Evolutionary conservation across 2,888 invertebrate species (phyloP).

Genomic region (Agriotes lineatus): DNA sequence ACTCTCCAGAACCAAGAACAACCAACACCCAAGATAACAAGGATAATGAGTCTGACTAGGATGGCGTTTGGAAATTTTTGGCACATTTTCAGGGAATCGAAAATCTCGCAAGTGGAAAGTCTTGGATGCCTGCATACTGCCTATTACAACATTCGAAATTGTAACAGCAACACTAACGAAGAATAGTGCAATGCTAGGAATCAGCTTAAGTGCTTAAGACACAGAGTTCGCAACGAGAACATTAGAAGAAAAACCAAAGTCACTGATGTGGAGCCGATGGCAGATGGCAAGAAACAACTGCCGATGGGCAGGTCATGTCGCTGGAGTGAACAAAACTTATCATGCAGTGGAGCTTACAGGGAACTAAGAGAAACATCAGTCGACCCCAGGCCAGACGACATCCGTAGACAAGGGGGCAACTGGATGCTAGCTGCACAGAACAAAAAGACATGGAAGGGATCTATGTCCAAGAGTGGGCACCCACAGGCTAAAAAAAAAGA

Average conservation of each 20-base stretch:
- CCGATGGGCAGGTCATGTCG: not conserved
- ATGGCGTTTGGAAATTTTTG: not conserved
- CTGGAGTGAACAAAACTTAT: not conserved
- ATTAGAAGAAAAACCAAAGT: not conserved
- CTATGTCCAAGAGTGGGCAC: not conserved
- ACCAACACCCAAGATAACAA: not conserved
- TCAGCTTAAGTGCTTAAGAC: not conserved
- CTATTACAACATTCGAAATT: not conserved
- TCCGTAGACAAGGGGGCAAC: not conserved
- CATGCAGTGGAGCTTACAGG: not conserved
- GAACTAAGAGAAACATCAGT: not conserved
- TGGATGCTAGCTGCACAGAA: not conserved
- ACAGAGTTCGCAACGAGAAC: not conserved
- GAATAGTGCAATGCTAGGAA: not conserved
- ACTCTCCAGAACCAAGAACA: too few species aligned
- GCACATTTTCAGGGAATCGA: not conserved
- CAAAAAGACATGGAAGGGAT: not conserved
- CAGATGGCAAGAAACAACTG: not conserved
- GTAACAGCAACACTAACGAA: not conserved
- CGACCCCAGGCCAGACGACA: not conserved
- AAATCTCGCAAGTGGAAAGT: not conserved
- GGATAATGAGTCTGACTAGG: not conserved
- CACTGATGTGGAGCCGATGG: not conserved
- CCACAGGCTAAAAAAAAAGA: too few species aligned
- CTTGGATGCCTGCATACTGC: not conserved